Evolutionary conservation across 1,140 invertebrate genomes (phyloP).

Genomic region (Marisa cornuarietis): DNA sequence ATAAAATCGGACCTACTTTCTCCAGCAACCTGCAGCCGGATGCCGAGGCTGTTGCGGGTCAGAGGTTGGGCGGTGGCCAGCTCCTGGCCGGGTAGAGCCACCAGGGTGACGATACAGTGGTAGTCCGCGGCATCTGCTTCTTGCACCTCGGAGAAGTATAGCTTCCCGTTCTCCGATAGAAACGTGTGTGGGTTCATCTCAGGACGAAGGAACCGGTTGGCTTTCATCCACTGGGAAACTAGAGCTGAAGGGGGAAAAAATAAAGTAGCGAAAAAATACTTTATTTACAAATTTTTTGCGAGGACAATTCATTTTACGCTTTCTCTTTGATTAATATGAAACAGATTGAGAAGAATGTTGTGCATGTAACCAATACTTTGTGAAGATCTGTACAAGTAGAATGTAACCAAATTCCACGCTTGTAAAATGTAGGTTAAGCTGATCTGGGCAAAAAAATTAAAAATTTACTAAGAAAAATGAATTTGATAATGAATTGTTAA

Average conservation of each 20-base stretch:
- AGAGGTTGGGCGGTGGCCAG: slow-evolving; percentile 33
- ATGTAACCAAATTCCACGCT: too few relatives aligned
- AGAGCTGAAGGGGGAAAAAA: slow-evolving; percentile 21
- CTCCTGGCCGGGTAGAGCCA: slow-evolving; percentile 16
- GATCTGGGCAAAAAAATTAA: too few relatives aligned
- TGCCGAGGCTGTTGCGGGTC: slow-evolving; percentile 38
- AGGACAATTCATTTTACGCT: too few relatives aligned
- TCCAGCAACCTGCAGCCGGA: slow-evolving; percentile 30
- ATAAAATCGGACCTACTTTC: slow-evolving; percentile 30
- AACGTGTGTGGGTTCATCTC: slow-evolving; percentile 37
- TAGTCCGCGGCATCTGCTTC: slow-evolving; percentile 33
- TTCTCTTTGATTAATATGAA: too few relatives aligned
- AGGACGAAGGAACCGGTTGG: slow-evolving; percentile 30
- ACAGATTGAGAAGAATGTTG: too few relatives aligned
- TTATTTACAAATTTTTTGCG: too few relatives aligned
- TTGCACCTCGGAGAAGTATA: slow-evolving; percentile 47
- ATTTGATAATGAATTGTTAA: too few relatives aligned
- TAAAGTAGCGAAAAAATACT: too few relatives aligned
- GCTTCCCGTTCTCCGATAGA: slow-evolving; percentile 41
- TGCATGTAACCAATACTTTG: too few relatives aligned
- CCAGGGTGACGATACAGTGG: slow-evolving; percentile 39
- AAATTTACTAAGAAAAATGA: too few relatives aligned
- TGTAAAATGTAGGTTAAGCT: too few relatives aligned
- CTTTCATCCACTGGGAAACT: slow-evolving; percentile 41
- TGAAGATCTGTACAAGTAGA: too few relatives aligned